Base-by-base conservation (phyloP, 1,140 invertebrate species). In the Contarinia nasturtii region DNA sequence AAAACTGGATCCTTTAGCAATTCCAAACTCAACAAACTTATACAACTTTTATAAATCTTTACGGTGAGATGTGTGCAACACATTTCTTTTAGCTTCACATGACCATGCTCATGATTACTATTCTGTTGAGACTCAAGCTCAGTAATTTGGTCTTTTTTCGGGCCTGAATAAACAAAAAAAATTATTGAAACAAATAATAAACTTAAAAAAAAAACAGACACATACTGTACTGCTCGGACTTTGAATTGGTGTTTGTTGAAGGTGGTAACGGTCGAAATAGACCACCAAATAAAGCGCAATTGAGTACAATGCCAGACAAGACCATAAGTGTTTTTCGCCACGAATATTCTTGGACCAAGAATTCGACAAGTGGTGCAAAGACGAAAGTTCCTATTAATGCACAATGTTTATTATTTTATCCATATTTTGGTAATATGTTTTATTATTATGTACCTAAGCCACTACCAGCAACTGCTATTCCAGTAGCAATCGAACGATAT, bases 401-500 rank as follows among this genome's bases (percentile, higher is more conserved):
- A n/a, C n/a, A n/a, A n/a, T n/a, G n/a, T n/a, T n/a, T n/a, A n/a
- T n/a, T n/a, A n/a, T n/a, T n/a, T n/a, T n/a, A n/a, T n/a, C n/a
- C n/a, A n/a, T n/a, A n/a, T n/a, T n/a, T n/a, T n/a, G n/a, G n/a
- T n/a, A n/a, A n/a, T n/a, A n/a, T n/a, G n/a, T n/a, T n/a, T n/a
- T n/a, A n/a, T n/a, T n/a, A n/a, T n/a, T n/a, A n/a, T n/a, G 20
- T 38, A 1, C 85, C 87, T 12, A 92, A 70, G 3, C 87, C 87
- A 7, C 89, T 92, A 3, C 91, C 92, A 55, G 90, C 94, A 0
- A 96, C 90, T 0, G 91, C 91, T 21, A 98, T 92, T 11, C 68
- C 68, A 1, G 90, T 95, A 2, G 91, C 91, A 50, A 95, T 70
- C 4, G 90, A 90, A 47, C 91, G 72, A 51, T 80, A 82, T 53